Percentiles rank a stretch among this genome's conserved stretches.
These are phyloP conservation scores for Eristalis intricaria DNA, from an alignment of 2,888 invertebrate genomes.

Conservation along the genomic window DNA sequence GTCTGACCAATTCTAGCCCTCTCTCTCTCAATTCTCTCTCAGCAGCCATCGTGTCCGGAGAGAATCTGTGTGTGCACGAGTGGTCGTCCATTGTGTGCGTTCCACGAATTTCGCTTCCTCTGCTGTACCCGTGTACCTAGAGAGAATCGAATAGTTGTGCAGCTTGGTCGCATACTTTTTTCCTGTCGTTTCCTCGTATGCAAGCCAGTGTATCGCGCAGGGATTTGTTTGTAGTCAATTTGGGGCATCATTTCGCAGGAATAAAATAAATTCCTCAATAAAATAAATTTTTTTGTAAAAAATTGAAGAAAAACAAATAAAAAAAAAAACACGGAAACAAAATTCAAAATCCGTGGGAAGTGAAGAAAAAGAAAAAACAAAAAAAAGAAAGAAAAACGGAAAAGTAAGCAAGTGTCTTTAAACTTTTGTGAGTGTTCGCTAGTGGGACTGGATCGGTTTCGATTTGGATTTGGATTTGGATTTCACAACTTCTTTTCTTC, in stretches of 20 bases:
- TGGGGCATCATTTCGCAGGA: background rate
- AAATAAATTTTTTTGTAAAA: background rate
- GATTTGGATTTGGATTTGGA: background rate
- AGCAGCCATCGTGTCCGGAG: background rate
- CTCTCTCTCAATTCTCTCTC: background rate
- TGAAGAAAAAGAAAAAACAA: too few relatives aligned
- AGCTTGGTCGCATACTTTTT: conserved; percentile 53
- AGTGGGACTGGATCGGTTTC: background rate
- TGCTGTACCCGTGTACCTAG: background rate
- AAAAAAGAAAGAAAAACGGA: background rate
- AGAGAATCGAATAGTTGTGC: conserved; percentile 59
- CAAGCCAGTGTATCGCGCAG: conserved; percentile 39
- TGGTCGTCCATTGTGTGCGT: conserved; percentile 2
- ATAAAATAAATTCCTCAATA: background rate
- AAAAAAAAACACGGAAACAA: background rate
- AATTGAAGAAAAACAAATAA: too few relatives aligned
- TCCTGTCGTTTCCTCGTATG: conserved; percentile 30
- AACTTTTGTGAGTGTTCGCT: background rate
- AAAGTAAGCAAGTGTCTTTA: background rate
- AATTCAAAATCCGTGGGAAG: background rate
- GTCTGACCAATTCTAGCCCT: background rate
- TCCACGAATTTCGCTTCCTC: conserved; percentile 14
- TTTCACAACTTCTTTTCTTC: background rate
- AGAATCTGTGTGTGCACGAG: background rate
- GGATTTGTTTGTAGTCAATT: conserved; percentile 26